Conservation (phyloP, 2,113 vertebrate genomes). For the Boulengeromyrus knoepffleri region DNA sequence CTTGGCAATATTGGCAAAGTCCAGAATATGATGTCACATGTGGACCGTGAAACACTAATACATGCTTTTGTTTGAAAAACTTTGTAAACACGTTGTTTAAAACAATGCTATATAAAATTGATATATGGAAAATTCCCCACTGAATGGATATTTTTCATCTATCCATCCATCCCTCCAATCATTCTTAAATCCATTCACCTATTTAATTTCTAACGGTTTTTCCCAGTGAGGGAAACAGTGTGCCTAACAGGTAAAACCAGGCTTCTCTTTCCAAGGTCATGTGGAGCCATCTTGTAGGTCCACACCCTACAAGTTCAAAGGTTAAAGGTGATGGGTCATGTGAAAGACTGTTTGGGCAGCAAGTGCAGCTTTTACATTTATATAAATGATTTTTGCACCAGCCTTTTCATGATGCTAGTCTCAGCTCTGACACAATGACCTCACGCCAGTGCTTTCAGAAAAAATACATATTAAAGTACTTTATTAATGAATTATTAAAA, state of each 20-base stretch:
- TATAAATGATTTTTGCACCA: not conserved
- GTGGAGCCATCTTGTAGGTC: not conserved
- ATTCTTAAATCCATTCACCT: not conserved
- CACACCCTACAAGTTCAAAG: not conserved
- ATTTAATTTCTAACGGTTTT: not conserved
- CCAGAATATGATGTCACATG: not conserved
- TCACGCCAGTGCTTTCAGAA: not conserved
- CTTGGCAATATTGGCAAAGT: not conserved
- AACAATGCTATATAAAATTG: not conserved
- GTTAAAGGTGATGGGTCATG: not conserved
- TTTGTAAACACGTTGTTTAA: not conserved
- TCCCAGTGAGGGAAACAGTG: not conserved
- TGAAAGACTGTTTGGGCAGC: not conserved
- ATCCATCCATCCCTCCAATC: not conserved
- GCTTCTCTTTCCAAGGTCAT: not conserved
- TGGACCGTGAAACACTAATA: too few species aligned
- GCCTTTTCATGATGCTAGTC: not conserved
- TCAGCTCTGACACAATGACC: not conserved
- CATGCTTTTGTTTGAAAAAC: too few species aligned
- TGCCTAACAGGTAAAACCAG: not conserved
- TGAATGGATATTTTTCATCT: not conserved
- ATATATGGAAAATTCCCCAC: not conserved
- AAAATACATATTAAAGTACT: not conserved
- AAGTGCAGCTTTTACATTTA: not conserved
- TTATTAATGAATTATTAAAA: not conserved